Evolutionary conservation across 2,113 vertebrate genomes (phyloP), one percentile per base, ranked within the genome.

Genomic region (Manacus vitellinus): DNA sequence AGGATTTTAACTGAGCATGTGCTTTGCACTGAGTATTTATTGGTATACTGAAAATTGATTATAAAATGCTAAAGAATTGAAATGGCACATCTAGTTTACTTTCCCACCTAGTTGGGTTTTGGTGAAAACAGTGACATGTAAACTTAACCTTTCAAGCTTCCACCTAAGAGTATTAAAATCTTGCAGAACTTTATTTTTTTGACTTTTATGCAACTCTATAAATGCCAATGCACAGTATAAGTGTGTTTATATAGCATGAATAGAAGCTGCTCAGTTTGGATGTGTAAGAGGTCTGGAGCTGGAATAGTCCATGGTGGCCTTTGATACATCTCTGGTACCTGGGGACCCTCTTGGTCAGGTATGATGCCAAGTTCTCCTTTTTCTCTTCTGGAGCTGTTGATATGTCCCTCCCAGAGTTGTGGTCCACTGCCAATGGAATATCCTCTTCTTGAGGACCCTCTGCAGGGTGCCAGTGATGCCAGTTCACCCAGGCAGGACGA

Each of bases 21-120:
- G 83, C 96, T 96, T 95, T 68, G 56, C 94, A 86, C 77, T 21
- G 49, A 71, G 22, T 78, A 75, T 85, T 92, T 88, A 66, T 49
- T 75, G 76, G 52, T 59, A 52, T 67, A 30, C 73, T 78, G 61
- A 72, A 74, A 91, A 90, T 18, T 4, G 8, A 80, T 75, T 49
- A 56, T 54, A 68, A 92, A 65, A 51, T 30, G 70, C 83, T 84
- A 27, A 86, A 62, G 83, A 85, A 20, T 35, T 56, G 35, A 75
- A 84, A 59, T 65, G 47, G 63, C 78, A 74, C 70, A 49, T 68
- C 44, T 46, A 17, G n/a, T 25, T 93, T 49, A 31, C 66, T 86
- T 93, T 61, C 77, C 20, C 23, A 19, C 27, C 2, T 51, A 37
- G 17, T 33, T 41, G 70, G 14, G 9, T 84, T 96, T 77, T 63